Percentiles rank a stretch among this genome's conserved stretches.
These are phyloP conservation scores for Prietella phreatophila DNA, from an alignment of 2,113 vertebrate genomes.

Conservation along the genomic window DNA sequence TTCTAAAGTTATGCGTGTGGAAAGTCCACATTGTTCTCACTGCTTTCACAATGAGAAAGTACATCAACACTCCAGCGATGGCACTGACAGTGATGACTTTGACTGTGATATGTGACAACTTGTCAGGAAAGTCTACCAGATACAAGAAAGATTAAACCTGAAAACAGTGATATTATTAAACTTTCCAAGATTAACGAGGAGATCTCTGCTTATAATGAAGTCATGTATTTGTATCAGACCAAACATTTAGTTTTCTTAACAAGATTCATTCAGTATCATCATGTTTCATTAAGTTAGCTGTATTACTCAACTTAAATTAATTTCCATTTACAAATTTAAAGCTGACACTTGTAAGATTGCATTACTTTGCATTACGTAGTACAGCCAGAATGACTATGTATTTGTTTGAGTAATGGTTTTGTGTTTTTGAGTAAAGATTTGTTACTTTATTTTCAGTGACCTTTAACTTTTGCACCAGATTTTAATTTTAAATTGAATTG, in stretches of 20 bases:
- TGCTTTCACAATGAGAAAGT: conserved; percentile 88
- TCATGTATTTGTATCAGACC: not conserved
- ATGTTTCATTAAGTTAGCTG: not conserved
- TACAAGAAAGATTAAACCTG: not conserved
- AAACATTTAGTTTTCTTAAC: not conserved
- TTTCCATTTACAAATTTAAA: too few species aligned
- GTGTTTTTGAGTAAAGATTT: not conserved
- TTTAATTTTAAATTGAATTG: not conserved
- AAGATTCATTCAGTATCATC: not conserved
- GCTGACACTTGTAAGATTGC: not conserved
- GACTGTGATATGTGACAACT: conserved; percentile 69
- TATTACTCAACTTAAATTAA: not conserved
- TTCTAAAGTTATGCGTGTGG: conserved; percentile 82
- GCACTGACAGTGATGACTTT: conserved; percentile 81
- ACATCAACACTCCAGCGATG: conserved; percentile 72
- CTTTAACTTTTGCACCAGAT: not conserved
- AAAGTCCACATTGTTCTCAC: conserved; percentile 88
- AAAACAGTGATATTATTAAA: not conserved
- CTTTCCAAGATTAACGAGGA: not conserved
- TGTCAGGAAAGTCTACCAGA: not conserved
- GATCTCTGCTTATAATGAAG: not conserved
- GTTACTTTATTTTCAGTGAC: not conserved
- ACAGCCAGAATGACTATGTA: not conserved
- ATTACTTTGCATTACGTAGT: not conserved
- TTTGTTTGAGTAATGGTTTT: not conserved